Evolutionary conservation across 2,888 invertebrate species (phyloP), one percentile per base, ranked within the genome.

Genomic region (Eupithecia subumbrata): DNA sequence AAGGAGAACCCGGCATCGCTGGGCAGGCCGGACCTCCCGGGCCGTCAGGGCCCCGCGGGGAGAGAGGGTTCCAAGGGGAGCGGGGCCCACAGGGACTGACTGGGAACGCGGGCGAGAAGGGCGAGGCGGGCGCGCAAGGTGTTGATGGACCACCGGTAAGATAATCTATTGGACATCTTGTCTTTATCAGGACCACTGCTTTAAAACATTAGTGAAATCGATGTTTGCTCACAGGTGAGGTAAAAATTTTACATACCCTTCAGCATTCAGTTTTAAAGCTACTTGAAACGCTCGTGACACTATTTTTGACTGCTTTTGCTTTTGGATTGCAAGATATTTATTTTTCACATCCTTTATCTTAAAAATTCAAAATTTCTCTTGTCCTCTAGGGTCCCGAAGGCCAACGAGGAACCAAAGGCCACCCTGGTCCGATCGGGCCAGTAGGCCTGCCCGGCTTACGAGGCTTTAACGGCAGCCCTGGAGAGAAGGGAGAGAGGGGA

Each of bases 401-500:
- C 70, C 90, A 90, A 11, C 95, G 95, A 90, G 97, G 97, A 75
- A 95, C 95, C 76, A 97, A 97, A 91, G 97, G 97, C 67, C 97
- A 96, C 85, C 93, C 96, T 64, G 97, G 97, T 52, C 95, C 96
- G 14, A 95, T 96, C 67, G 97, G 97, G 70, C 92, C 97, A 56
- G 95, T 97, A 88, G 97, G 97, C 40, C 84, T 97, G 72, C 97
- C 97, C 37, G 97, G 97, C 22, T 87, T 95, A 37, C 92, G 97
- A 84, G 97, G 98, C 1, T 89, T 92, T 73, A 93, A 96, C 12
- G 98, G 98, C 2, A 86, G 95, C 37, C 85, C 96, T 30, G 98
- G 98, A 71, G 96, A 96, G 81, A 97, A 98, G 90, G 97, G 98
- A 74, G 97, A 97, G 85, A 94, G 97, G 81, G 97, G 97, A 25